Conservation (phyloP, 2,113 vertebrate species). For the Callospermophilus lateralis region DNA sequence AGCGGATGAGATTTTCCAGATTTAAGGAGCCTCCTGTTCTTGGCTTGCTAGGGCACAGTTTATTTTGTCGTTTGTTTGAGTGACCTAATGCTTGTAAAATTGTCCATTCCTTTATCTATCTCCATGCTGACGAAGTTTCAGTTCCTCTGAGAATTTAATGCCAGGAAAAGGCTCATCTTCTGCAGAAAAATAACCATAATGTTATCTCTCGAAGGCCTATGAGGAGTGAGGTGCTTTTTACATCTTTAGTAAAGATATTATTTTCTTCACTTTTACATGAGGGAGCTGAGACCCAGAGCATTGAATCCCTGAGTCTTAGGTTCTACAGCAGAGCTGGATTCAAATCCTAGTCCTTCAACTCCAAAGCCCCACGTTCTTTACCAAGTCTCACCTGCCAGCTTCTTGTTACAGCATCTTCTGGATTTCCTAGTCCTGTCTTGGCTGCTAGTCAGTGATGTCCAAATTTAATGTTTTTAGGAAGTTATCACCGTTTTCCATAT, state of each 20-base stretch:
- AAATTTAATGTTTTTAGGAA: not conserved
- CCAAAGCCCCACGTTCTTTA: not conserved
- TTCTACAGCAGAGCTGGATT: not conserved
- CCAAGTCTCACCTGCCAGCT: not conserved
- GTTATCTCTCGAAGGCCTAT: not conserved
- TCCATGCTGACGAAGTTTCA: not conserved
- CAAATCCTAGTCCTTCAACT: not conserved
- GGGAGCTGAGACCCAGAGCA: not conserved
- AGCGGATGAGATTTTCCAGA: accelerated
- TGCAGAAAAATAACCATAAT: not conserved
- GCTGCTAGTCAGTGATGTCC: not conserved
- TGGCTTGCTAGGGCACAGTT: not conserved
- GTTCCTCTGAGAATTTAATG: not conserved
- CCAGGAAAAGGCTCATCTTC: not conserved
- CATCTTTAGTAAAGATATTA: not conserved
- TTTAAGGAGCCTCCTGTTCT: slow-evolving; percentile 11
- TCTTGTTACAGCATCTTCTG: not conserved
- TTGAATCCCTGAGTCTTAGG: not conserved
- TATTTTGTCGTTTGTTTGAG: not conserved
- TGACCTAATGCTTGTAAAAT: not conserved
- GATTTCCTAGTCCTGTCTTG: not conserved
- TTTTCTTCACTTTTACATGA: not conserved
- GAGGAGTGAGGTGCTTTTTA: not conserved
- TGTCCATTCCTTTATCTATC: not conserved
- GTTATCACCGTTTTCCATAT: not conserved